phyloP scores from a whole-genome alignment of 1,140 invertebrate genomes.

The Platyura marginata region DNA sequence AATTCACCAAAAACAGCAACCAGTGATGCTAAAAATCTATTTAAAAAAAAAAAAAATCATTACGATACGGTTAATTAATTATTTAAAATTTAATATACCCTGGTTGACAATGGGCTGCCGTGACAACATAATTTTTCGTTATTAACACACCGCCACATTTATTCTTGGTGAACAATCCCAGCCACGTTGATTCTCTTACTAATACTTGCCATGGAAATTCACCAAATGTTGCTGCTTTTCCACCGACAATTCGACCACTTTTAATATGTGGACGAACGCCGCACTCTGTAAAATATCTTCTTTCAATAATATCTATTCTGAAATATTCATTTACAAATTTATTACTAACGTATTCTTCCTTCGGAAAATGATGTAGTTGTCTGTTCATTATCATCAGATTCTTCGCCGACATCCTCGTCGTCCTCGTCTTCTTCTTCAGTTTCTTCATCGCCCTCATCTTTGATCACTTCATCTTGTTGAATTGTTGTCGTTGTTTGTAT shows the following conservation, averaged over 20 bases:
- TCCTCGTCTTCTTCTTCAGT: conserved; percentile 27
- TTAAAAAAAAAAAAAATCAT: not conserved
- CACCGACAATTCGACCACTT: conserved; percentile 73
- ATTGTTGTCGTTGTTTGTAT: conserved; percentile 9
- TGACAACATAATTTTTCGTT: conserved; percentile 67
- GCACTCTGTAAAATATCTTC: too few species aligned
- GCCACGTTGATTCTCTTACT: conserved; percentile 78
- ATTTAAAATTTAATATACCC: conserved; percentile 36
- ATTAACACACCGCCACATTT: conserved; percentile 88
- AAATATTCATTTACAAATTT: conserved; percentile 3
- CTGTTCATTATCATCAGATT: conserved; percentile 12
- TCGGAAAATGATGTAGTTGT: conserved; percentile 1
- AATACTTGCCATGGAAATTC: conserved; percentile 89
- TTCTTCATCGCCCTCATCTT: conserved; percentile 29
- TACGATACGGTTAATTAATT: not conserved
- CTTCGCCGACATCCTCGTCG: conserved; percentile 32
- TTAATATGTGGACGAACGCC: conserved; percentile 66
- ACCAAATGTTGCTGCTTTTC: conserved; percentile 66
- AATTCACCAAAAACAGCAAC: conserved; percentile 82
- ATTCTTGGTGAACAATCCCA: conserved; percentile 88
- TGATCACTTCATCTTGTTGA: conserved; percentile 11
- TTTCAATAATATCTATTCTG: too few species aligned
- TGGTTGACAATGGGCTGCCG: conserved; percentile 87
- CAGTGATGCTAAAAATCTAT: conserved; percentile 70
- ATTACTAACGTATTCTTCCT: conserved; percentile 38